Evolutionary conservation across 2,888 invertebrate genomes (phyloP), one percentile per base, ranked within the genome.

Genomic region (Carcina quercana): DNA sequence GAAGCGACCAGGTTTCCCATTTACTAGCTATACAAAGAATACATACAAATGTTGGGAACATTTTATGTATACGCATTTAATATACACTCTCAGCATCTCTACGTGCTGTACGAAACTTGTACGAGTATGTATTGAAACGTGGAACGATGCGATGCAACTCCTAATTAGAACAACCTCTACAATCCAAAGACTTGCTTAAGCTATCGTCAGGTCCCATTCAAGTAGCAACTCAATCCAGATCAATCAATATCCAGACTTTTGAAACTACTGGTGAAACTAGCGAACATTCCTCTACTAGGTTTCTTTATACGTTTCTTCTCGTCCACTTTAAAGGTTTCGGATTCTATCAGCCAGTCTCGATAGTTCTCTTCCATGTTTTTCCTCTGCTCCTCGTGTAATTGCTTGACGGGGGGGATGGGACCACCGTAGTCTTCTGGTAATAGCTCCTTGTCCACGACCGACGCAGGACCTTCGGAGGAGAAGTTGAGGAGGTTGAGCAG

Each of bases 391-490:
- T 86, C 86, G 30, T 89, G 79, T n/a, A 88, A 67, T 34, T 79
- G 67, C 28, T 86, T 85, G 0, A 87, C 71, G 0, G 85, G 42
- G 0, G 82, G 76, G 0, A 85, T 70, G 6, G 87, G 84, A 14
- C 90, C 90, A 26, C 89, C 89, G 40, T 89, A 89, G 47, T 90
- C 89, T 60, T 79, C 70, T 0, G 85, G 80, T 1, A 84, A 51
- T 1, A 76, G 66, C 32, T 72, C 75, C 42, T 66, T 60, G 32
- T 84, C 85, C 5, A 85, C 79, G 0, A 83, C 60, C 0, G 84
- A 65, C 1, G 68, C 74, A 0, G 86, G 85, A 1, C 86, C 86
- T 34, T 82, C 78, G 1, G 86, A 80, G 12, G 74, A 72, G 53
- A 89, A 89, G 64, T 87, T 86, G 20, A 90, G 71, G 12, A 89